Percentiles rank a stretch among this genome's conserved stretches.
These are phyloP conservation scores for Ferrisia virgata DNA, from an alignment of 2,888 invertebrate species.

Conservation along the genomic window DNA sequence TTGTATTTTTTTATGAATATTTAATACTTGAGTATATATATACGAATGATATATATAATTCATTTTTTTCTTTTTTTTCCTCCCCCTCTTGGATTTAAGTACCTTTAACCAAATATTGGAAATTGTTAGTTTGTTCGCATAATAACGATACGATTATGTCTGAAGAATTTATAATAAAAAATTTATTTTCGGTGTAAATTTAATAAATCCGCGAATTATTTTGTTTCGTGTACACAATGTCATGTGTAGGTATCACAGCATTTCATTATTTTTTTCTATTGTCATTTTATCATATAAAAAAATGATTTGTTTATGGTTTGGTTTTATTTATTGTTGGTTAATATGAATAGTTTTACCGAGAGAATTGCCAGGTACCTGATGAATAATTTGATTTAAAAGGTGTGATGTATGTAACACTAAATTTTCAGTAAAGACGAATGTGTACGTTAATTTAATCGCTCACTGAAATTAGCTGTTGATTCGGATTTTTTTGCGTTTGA, in stretches of 20 bases:
- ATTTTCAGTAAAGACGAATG: too few relatives aligned
- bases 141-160: conserved; percentile 30
- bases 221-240: neutral
- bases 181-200: conserved; percentile 26
- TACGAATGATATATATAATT: conserved; percentile 24
- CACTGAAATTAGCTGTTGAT: too few relatives aligned
- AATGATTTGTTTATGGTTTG: neutral
- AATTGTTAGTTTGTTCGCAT: conserved; percentile 32
- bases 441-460: too few relatives aligned
- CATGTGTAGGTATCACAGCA: neutral
- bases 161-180: conserved; percentile 2
- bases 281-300: neutral
- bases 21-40: conserved; percentile 37
- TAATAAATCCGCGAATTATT: neutral
- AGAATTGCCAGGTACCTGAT: too few relatives aligned
- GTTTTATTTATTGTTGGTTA: too few relatives aligned
- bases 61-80: neutral
- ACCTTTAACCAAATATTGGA: conserved; percentile 25
- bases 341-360: too few relatives aligned
- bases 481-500: too few relatives aligned
- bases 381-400: too few relatives aligned
- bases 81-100: neutral
- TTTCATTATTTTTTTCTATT: neutral
- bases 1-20: conserved; percentile 35
- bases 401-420: too few relatives aligned